Conservation (phyloP, 2,888 invertebrate genomes). For the Julus scanicus region DNA sequence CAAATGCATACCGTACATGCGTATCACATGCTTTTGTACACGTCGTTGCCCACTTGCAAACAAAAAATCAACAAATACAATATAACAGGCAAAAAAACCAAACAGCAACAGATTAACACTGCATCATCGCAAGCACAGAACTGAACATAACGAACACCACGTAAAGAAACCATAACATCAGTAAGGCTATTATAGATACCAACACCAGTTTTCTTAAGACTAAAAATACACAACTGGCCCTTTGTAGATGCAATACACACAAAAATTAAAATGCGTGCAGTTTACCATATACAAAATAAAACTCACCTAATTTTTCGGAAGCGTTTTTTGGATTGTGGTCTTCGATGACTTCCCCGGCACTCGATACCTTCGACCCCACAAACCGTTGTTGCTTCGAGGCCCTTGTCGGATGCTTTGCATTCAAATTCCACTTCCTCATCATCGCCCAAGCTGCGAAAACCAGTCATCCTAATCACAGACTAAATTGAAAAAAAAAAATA, state of each 20-base stretch:
- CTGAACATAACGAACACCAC: slow-evolving; percentile 34
- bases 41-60: slow-evolving; percentile 6
- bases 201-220: neutral
- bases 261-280: too few species aligned
- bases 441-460: slow-evolving; percentile 88
- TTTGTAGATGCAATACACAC: too few species aligned
- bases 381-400: slow-evolving; percentile 86
- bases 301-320: slow-evolving; percentile 84
- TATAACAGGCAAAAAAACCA: neutral
- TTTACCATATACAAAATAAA: neutral
- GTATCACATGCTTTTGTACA: neutral
- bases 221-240: neutral
- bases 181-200: neutral
- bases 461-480: slow-evolving; percentile 91
- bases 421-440: slow-evolving; percentile 90
- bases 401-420: slow-evolving; percentile 84
- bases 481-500: slow-evolving; percentile 68
- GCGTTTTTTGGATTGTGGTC: slow-evolving; percentile 83
- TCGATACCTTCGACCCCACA: slow-evolving; percentile 81
- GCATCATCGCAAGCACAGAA: neutral
- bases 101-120: neutral
- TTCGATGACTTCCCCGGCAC: slow-evolving; percentile 83
- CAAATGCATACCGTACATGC: slow-evolving; percentile 14
- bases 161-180: neutral
- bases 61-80: neutral